Percentiles rank a stretch among this genome's conserved stretches.
These are phyloP conservation scores for Calonectris borealis DNA, from an alignment of 2,113 vertebrate genomes.

Conservation along the genomic window DNA sequence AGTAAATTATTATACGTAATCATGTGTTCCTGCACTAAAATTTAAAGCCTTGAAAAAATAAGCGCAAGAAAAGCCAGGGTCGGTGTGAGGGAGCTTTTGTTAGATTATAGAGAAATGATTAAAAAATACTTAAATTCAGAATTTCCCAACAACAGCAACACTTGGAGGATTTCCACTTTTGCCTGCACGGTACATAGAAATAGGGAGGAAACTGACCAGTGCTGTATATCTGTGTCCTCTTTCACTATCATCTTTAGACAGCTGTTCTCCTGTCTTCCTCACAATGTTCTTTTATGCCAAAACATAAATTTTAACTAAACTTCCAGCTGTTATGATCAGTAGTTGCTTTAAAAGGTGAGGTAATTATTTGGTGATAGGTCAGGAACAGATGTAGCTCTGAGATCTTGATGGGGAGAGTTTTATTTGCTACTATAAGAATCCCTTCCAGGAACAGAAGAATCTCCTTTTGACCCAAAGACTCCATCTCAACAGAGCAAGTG, in stretches of 20 bases:
- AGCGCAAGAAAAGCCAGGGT: neutral
- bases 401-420: neutral
- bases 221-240: neutral
- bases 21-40: neutral
- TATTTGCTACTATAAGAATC: neutral
- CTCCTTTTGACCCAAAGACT: neutral
- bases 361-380: neutral
- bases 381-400: neutral
- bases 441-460: neutral
- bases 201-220: neutral
- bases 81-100: neutral
- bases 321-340: neutral
- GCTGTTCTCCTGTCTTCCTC: neutral
- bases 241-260: neutral
- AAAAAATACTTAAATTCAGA: neutral
- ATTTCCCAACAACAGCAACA: neutral
- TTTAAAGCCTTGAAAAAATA: neutral
- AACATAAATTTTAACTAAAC: neutral
- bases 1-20: neutral
- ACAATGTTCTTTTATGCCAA: neutral
- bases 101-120: neutral
- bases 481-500: neutral
- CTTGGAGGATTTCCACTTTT: neutral
- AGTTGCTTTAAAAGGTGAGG: neutral
- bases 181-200: neutral